These are phyloP conservation scores for Sphaerophoria taeniata DNA, from an alignment of 2,888 invertebrate species.

Conservation along the genomic window DNA sequence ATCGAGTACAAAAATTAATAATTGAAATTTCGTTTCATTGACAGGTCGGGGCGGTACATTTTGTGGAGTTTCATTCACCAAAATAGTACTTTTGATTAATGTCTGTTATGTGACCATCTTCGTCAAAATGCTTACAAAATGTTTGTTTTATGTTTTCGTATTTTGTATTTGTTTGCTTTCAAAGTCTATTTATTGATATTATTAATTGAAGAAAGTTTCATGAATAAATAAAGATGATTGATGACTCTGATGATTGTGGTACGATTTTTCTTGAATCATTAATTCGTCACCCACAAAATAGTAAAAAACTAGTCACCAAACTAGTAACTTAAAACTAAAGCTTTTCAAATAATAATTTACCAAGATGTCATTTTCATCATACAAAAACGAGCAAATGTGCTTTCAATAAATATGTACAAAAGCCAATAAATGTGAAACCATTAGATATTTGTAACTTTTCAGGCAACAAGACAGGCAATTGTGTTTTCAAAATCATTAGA, in stretches of 20 bases:
- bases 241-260: constrained; percentile 56
- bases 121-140: constrained; percentile 66
- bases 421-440: too few relatives aligned
- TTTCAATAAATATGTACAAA: constrained; percentile 64
- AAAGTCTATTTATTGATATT: constrained; percentile 48
- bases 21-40: constrained; percentile 69
- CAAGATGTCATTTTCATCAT: constrained; percentile 38
- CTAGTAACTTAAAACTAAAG: neutral
- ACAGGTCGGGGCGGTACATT: constrained; percentile 44
- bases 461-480: too few relatives aligned
- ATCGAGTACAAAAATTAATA: constrained; percentile 60
- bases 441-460: too few relatives aligned
- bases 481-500: too few relatives aligned
- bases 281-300: constrained; percentile 16
- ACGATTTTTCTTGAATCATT: constrained; percentile 44
- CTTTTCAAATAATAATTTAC: constrained; percentile 9
- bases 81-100: constrained; percentile 60
- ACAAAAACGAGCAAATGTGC: constrained; percentile 43
- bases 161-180: neutral
- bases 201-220: constrained; percentile 55
- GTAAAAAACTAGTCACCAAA: constrained; percentile 7
- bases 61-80: constrained; percentile 49
- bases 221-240: constrained; percentile 28
- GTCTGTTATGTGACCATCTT: constrained; percentile 52
- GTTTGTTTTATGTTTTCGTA: constrained; percentile 17